phyloP scores from a whole-genome alignment of 1,140 invertebrate genomes.

The Coptotermes formosanus region DNA sequence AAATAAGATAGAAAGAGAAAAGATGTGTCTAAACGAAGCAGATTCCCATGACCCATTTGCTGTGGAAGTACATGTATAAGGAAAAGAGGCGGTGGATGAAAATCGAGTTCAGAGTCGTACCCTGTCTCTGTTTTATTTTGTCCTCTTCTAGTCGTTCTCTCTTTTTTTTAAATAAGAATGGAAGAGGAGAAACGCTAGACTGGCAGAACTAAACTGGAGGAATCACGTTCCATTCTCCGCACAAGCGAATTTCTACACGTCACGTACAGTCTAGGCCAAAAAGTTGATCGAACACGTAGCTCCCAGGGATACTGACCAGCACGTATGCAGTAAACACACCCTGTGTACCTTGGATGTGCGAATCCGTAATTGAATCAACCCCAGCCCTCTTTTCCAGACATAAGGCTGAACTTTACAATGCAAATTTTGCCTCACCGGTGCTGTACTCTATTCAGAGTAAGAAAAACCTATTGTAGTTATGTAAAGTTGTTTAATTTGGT shows the following conservation, averaged over 20 bases:
- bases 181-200: not conserved
- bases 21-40: not conserved
- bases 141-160: not conserved
- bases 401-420: not conserved
- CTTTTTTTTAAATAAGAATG: not conserved
- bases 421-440: not conserved
- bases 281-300: constrained; percentile 4
- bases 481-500: too few relatives aligned
- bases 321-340: not conserved
- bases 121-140: not conserved
- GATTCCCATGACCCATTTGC: not conserved
- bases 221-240: not conserved
- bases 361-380: not conserved
- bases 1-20: not conserved
- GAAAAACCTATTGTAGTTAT: too few relatives aligned
- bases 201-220: constrained; percentile 4
- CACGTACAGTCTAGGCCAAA: constrained; percentile 6
- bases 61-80: not conserved
- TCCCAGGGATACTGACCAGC: not conserved
- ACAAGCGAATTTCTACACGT: constrained; percentile 18
- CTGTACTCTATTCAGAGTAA: too few relatives aligned
- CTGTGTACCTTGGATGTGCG: not conserved
- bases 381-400: not conserved
- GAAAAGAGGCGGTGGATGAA: not conserved
- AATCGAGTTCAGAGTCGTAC: not conserved